Base-by-base conservation (phyloP, 2,888 invertebrate species). In the Glaucopsyche alexis region DNA sequence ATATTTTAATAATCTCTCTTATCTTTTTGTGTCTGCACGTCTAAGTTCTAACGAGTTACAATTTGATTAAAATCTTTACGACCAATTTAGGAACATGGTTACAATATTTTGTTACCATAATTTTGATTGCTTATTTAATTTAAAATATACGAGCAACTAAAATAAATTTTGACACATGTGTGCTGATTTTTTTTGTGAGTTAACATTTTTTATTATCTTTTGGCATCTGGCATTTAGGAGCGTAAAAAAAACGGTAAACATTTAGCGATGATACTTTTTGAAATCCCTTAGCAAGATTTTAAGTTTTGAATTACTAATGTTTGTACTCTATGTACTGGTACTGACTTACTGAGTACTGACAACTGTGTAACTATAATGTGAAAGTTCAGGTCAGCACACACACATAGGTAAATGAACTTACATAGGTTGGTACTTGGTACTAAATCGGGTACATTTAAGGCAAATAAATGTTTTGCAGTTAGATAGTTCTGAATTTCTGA, bases 61-160 rank as follows among this genome's bases (percentile, higher is more conserved):
- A 16, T 66, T 42, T 42, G 67, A 67, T 67, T 67, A 67, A 11
- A 45, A 67, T 67, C 42, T 45, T 67, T n/a, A 67, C 67, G 67
- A 45, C 67, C 42, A 67, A 67, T 45, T 67, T 45, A 19, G 45
- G 45, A 42, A 45, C 60, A 60, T 16, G n/a, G 9, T 45, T 45
- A n/a, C 16, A 45, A 45, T 67, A 16, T 45, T 66, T 42, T 45
- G 67, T 67, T 67, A 60, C 29, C 14, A 60, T 60, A 60, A 14
- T 60, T 60, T 60, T 60, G 13, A 60, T 13, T 60, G 29, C 13
- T 60, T 60, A 29, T 60, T 60, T 60, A 14, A 60, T 29, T 60
- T 60, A 60, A 29, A 47, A 11, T 47, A 1, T 47, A 1, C 29
- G 11, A 60, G 60, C 60, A 45, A 67, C 42, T 45, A 67, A 42